Conservation (phyloP, 2,113 vertebrate genomes). For the Psammodynastes pulverulentus region DNA sequence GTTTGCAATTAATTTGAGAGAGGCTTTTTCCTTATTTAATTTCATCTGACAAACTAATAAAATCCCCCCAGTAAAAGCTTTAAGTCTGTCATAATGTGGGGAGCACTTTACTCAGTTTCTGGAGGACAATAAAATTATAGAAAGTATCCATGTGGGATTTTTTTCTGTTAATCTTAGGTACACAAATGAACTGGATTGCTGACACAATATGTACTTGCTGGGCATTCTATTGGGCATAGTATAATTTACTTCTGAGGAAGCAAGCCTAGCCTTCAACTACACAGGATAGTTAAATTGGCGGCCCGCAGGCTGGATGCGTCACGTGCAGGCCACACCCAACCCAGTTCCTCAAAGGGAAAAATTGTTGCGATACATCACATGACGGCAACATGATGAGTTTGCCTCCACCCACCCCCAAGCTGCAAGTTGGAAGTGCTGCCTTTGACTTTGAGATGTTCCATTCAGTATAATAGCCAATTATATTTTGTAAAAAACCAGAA, state of each 20-base stretch:
- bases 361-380: too few relatives aligned
- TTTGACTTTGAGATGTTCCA: not conserved
- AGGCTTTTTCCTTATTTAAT: slow-evolving; percentile 51
- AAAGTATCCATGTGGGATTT: not conserved
- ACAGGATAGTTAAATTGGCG: too few relatives aligned
- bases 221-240: not conserved
- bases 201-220: not conserved
- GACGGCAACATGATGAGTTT: too few relatives aligned
- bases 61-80: slow-evolving; percentile 61
- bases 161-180: not conserved
- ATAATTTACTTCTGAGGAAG: not conserved
- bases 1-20: slow-evolving; percentile 67
- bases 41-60: slow-evolving; percentile 68
- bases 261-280: not conserved
- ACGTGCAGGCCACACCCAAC: too few relatives aligned
- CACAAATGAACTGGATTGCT: not conserved
- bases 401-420: too few relatives aligned
- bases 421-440: not conserved
- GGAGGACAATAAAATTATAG: slow-evolving; percentile 46
- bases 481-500: not conserved
- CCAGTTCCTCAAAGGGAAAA: too few relatives aligned
- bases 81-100: slow-evolving; percentile 55
- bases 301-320: too few relatives aligned
- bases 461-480: not conserved
- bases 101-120: slow-evolving; percentile 52